phyloP scores from a whole-genome alignment of 2,888 invertebrate genomes.

The Silvanus unidentatus region DNA sequence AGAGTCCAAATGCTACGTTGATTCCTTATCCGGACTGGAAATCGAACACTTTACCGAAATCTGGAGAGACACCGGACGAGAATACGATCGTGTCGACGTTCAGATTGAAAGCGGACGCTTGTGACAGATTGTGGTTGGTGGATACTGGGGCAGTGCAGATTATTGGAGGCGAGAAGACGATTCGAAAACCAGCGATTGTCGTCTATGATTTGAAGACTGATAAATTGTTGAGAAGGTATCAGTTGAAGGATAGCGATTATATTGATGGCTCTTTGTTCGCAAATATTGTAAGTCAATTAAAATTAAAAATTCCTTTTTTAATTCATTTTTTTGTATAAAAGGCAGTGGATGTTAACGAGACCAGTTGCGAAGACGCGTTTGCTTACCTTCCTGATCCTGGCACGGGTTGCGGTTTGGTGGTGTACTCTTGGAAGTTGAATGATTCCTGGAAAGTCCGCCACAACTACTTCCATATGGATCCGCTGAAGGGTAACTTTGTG shows the following conservation, averaged over 20 bases:
- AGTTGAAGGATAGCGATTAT: slow-evolving; percentile 65
- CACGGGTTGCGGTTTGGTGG: slow-evolving; percentile 73
- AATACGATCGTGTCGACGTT: slow-evolving; percentile 71
- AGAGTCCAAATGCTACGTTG: slow-evolving; percentile 63
- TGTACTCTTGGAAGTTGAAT: slow-evolving; percentile 71
- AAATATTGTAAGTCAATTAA: slow-evolving; percentile 60
- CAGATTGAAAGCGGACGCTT: slow-evolving; percentile 70
- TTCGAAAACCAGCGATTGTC: slow-evolving; percentile 73
- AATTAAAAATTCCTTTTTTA: no score
- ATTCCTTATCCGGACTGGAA: slow-evolving; percentile 74
- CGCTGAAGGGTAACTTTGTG: slow-evolving; percentile 70
- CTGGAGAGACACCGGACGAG: slow-evolving; percentile 55
- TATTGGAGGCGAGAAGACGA: slow-evolving; percentile 66
- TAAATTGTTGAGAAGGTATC: slow-evolving; percentile 59
- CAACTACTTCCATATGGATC: slow-evolving; percentile 76
- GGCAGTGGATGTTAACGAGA: slow-evolving; percentile 53
- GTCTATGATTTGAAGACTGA: slow-evolving; percentile 72
- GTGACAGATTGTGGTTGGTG: slow-evolving; percentile 76
- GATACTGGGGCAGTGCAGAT: slow-evolving; percentile 83
- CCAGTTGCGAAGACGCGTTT: slow-evolving; percentile 35
- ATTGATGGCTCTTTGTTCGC: slow-evolving; percentile 76
- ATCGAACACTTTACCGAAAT: slow-evolving; percentile 68
- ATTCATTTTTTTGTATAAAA: no score
- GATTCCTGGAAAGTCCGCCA: slow-evolving; percentile 75
- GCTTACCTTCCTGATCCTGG: slow-evolving; percentile 66